Percentiles rank a stretch among this genome's conserved stretches.
Evolutionary conservation across 2,113 vertebrate species (phyloP).

Genomic region (Istiophorus platypterus): DNA sequence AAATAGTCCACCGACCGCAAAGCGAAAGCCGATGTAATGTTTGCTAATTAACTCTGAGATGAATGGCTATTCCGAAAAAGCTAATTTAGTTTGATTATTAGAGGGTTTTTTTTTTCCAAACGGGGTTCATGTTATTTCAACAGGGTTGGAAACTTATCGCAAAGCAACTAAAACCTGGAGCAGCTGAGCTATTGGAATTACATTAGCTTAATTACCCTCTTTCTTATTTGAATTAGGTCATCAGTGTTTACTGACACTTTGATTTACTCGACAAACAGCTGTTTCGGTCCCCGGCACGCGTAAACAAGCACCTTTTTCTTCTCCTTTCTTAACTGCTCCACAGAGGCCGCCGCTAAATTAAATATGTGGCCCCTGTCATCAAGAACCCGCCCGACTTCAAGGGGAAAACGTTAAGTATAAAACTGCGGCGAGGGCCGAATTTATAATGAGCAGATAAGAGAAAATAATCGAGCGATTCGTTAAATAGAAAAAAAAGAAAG

Average conservation of each 20-base stretch:
- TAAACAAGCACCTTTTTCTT: constrained; percentile 49
- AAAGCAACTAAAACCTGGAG: constrained; percentile 37
- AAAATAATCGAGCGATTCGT: constrained; percentile 18
- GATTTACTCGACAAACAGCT: constrained; percentile 44
- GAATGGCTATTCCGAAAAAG: constrained; percentile 37
- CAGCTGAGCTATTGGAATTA: constrained; percentile 12
- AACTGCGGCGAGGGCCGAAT: not conserved
- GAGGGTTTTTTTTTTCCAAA: constrained; percentile 34
- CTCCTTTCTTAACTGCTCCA: constrained; percentile 35
- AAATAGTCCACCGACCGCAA: constrained; percentile 32
- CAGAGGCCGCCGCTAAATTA: constrained; percentile 41
- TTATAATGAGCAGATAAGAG: constrained; percentile 13
- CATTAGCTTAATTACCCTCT: constrained; percentile 38
- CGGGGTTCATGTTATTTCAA: constrained; percentile 20
- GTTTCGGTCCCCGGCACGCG: constrained; percentile 27
- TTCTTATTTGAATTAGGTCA: constrained; percentile 35
- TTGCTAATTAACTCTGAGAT: constrained; percentile 63
- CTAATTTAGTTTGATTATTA: constrained; percentile 46
- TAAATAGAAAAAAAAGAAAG: not conserved
- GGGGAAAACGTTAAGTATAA: not conserved
- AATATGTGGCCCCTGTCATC: constrained; percentile 45
- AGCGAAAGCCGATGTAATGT: constrained; percentile 34
- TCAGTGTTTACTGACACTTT: constrained; percentile 40
- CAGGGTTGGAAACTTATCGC: constrained; percentile 3
- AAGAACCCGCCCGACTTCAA: not conserved